phyloP scores from a whole-genome alignment of 1,140 invertebrate species.

The Drosophila subobscura region DNA sequence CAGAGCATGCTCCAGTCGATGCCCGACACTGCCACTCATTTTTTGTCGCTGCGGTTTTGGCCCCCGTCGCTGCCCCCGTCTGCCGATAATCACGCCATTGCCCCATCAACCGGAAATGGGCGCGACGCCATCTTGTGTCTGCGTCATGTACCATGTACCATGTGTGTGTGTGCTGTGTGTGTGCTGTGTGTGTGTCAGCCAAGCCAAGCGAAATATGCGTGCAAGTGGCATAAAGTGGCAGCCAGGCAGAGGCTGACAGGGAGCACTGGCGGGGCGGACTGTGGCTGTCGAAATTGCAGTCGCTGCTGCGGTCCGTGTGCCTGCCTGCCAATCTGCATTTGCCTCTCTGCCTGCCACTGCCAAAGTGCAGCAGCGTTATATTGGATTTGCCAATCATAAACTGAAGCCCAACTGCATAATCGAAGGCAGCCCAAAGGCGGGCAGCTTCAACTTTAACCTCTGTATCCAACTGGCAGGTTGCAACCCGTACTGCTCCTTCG shows the following conservation, averaged over 20 bases:
- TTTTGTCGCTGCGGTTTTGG: slow-evolving; percentile 68
- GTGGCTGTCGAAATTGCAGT: slow-evolving; percentile 20
- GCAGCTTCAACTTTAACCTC: not conserved
- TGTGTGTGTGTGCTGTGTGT: slow-evolving; percentile 13
- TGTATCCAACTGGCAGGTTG: not conserved
- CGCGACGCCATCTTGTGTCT: slow-evolving; percentile 75
- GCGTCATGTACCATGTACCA: slow-evolving; percentile 17
- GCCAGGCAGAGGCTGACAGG: slow-evolving; percentile 38
- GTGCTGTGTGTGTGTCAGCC: slow-evolving; percentile 30
- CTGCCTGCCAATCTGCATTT: slow-evolving; percentile 54
- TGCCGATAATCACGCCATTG: slow-evolving; percentile 76
- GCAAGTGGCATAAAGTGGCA: slow-evolving; percentile 75
- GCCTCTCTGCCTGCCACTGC: slow-evolving; percentile 37
- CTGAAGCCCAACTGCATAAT: slow-evolving; percentile 81
- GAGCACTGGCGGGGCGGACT: slow-evolving; percentile 14
- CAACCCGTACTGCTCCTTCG: too few species aligned
- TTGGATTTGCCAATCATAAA: slow-evolving; percentile 81
- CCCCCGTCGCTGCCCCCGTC: slow-evolving; percentile 55
- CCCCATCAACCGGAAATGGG: slow-evolving; percentile 78
- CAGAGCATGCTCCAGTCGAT: not conserved
- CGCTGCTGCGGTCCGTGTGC: slow-evolving; percentile 6
- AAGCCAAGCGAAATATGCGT: slow-evolving; percentile 66
- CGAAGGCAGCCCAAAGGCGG: slow-evolving; percentile 57
- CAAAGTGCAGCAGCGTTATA: slow-evolving; percentile 77
- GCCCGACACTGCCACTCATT: slow-evolving; percentile 31